These are phyloP conservation scores for Labeo calbasu DNA, from an alignment of 2,797 vertebrate genomes.

Conservation along the genomic window DNA sequence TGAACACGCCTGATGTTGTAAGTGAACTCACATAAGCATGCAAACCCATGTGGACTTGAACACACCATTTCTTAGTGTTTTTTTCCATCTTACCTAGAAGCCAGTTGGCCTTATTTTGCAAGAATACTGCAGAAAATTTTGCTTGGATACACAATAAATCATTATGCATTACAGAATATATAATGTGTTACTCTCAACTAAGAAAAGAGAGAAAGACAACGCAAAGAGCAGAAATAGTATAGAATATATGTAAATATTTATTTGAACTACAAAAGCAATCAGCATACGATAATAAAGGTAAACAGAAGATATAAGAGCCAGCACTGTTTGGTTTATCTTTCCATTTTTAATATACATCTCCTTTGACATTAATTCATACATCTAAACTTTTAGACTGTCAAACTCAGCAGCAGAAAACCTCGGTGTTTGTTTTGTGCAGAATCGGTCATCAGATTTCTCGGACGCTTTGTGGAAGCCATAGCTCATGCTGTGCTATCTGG, in stretches of 20 bases:
- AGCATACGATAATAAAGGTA: background rate
- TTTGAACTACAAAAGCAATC: constrained; percentile 6
- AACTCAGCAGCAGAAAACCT: background rate
- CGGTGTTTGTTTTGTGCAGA: constrained; percentile 30
- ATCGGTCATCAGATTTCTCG: constrained; percentile 23
- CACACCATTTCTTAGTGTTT: background rate
- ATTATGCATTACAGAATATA: background rate
- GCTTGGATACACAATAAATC: background rate
- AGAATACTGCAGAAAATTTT: background rate
- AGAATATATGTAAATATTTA: background rate
- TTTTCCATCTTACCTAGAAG: background rate
- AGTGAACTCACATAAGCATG: background rate
- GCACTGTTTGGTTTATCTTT: background rate
- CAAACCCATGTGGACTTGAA: background rate
- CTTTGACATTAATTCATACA: background rate
- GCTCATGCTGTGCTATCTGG: constrained; percentile 32
- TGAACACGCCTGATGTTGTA: background rate
- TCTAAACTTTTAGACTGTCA: background rate
- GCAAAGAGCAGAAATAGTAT: background rate
- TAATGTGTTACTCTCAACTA: background rate
- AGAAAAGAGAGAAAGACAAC: background rate
- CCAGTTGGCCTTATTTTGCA: background rate
- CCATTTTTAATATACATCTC: background rate
- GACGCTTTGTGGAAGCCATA: constrained; percentile 22
- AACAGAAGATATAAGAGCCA: background rate